Base-by-base conservation (phyloP, 2,797 vertebrate genomes). In the Anas bahamensis region DNA sequence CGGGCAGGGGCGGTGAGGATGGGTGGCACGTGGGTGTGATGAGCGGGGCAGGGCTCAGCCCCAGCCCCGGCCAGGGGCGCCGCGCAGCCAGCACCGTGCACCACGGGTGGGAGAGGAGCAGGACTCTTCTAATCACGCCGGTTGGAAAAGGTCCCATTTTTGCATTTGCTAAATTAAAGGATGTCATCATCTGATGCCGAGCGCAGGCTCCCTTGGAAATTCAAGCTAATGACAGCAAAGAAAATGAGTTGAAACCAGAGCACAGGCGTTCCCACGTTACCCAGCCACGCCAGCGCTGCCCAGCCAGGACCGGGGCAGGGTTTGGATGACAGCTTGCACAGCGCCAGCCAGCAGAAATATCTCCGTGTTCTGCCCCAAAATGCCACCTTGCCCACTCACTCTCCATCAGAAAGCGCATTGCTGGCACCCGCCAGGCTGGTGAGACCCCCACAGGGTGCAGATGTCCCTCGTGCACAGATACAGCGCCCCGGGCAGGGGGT, bases 101-200 rank as follows among this genome's bases (percentile, higher is more conserved):
- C 69, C 22, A 1, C 2, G 55, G 74, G 59, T 55, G 86, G 77
- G 91, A 80, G 59, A 3, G 6, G 78, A 83, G 79, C 4, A 13
- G 88, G 92, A 72, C 23, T 1, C 7, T 80, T 39, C 82, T 85
- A 85, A 92, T 93, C 79, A 3, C 61, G 87, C 86, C 87, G 2
- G 48, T 77, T 95, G 96, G 96, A 95, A 80, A 90, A 73, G 11
- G 39, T 80, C 95, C 95, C 86, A 17, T 48, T 83, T 93, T 48
- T 69, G 26, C 94, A 95, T 95, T 94, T 95, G 84, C 72, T 86
- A 84, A 95, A 95, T 93, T 76, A 95, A 93, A 87, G 94, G 89
- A 86, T 87, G 92, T 46, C 81, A 50, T 69, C 4, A 8, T 18
- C 86, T 78, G 90, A 64, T 88, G 93, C 88, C 88, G 77, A 95